A percentile compares a stretch with the other conserved stretches of the same genome.
Conservation (phyloP, 1,140 invertebrate species). For the Drosophila pruinosa region DNA sequence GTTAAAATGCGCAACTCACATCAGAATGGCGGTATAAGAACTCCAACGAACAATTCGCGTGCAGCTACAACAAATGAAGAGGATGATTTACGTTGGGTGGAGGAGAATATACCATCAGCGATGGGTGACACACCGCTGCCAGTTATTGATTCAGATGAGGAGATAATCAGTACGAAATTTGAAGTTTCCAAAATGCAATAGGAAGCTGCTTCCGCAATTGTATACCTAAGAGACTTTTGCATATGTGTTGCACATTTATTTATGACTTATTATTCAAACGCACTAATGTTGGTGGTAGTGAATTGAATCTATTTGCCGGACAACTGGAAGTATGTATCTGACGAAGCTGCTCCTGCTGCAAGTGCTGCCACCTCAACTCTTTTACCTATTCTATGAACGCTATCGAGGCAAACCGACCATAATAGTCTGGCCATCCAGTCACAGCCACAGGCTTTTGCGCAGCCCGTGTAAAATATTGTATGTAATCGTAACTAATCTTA, state of each 20-base stretch:
- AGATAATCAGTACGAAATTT: constrained; percentile 94
- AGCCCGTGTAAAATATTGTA: constrained; percentile 71
- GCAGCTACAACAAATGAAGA: constrained; percentile 85
- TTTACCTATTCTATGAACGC: neutral
- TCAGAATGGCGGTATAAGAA: constrained; percentile 54
- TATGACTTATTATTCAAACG: constrained; percentile 23
- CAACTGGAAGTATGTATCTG: constrained; percentile 3
- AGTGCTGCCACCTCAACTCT: neutral
- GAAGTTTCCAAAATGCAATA: constrained; percentile 95
- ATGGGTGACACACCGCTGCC: constrained; percentile 89
- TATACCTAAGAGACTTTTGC: constrained; percentile 68
- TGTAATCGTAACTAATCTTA: constrained; percentile 54
- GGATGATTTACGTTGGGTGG: constrained; percentile 95
- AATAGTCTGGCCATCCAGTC: neutral
- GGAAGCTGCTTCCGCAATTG: constrained; percentile 46
- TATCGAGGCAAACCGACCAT: neutral
- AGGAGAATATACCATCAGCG: constrained; percentile 93
- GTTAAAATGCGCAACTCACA: constrained; percentile 88
- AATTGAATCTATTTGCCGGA: constrained; percentile 25
- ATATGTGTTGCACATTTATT: constrained; percentile 51
- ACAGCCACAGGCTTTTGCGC: neutral
- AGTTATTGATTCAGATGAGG: constrained; percentile 94
- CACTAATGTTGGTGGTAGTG: constrained; percentile 16
- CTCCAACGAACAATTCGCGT: constrained; percentile 52
- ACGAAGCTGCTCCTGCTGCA: neutral